phyloP scores from a whole-genome alignment of 2,888 invertebrate genomes.

The Dynastes maya region DNA sequence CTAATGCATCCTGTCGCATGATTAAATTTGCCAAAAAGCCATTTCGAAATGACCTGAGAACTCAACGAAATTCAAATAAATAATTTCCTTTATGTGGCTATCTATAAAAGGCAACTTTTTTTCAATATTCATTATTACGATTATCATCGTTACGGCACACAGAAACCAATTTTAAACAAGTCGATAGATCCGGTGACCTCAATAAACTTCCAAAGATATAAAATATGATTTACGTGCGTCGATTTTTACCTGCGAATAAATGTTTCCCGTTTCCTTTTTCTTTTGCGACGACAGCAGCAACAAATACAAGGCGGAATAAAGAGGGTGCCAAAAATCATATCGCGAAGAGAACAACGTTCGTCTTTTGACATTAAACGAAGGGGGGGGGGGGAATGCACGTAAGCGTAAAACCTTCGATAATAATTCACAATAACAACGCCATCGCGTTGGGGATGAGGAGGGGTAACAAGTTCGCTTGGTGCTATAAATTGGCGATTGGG shows the following conservation, averaged over 20 bases:
- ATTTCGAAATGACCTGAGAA: too few species aligned
- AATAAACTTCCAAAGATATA: neutral
- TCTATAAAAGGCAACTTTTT: too few species aligned
- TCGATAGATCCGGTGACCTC: too few species aligned
- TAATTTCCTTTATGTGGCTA: too few species aligned
- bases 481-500: neutral
- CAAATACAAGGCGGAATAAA: neutral
- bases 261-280: neutral
- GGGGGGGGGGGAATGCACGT: too few species aligned
- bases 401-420: neutral
- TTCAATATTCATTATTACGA: too few species aligned
- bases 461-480: neutral
- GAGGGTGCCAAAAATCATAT: constrained; percentile 16
- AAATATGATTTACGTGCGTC: neutral
- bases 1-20: too few species aligned
- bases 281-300: neutral
- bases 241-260: too few species aligned
- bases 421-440: constrained; percentile 21
- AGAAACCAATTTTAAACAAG: too few species aligned
- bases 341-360: neutral
- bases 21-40: too few species aligned
- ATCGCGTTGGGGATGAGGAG: neutral
- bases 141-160: too few species aligned
- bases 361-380: neutral
- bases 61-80: too few species aligned